A percentile compares a stretch with the other conserved stretches of the same genome.
Evolutionary conservation across 2,888 invertebrate genomes (phyloP).

Genomic region (Agonopterix subpropinquella): DNA sequence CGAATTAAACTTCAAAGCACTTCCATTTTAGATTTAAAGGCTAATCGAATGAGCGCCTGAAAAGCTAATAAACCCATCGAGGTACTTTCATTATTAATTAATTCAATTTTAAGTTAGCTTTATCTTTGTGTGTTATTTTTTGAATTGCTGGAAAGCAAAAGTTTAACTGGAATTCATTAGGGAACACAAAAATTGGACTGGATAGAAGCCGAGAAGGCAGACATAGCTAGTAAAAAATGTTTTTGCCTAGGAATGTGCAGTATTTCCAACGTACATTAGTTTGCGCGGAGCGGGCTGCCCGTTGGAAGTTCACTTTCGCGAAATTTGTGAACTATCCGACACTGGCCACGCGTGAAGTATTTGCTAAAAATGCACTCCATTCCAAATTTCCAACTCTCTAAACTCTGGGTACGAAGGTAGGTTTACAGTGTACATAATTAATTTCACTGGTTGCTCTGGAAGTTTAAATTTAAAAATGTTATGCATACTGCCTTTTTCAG

Average conservation of each 20-base stretch:
- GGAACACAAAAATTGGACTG: neutral
- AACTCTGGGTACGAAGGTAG: neutral
- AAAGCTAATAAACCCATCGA: too few relatives aligned
- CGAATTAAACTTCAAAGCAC: constrained; percentile 6
- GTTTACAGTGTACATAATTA: too few relatives aligned
- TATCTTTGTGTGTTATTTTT: too few relatives aligned
- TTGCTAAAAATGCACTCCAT: constrained; percentile 37
- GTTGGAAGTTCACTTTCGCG: constrained; percentile 29
- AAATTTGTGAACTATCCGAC: constrained; percentile 38
- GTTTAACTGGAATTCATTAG: too few relatives aligned
- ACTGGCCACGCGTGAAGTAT: constrained; percentile 37
- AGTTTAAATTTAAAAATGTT: too few relatives aligned
- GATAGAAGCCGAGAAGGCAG: neutral
- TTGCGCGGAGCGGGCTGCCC: constrained; percentile 14
- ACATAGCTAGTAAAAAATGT: constrained; percentile 21
- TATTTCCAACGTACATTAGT: constrained; percentile 30
- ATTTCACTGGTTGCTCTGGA: too few relatives aligned
- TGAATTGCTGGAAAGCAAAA: too few relatives aligned
- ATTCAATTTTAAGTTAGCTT: too few relatives aligned
- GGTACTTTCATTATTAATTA: too few relatives aligned
- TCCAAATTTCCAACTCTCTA: constrained; percentile 14
- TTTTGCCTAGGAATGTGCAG: constrained; percentile 31
- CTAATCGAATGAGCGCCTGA: too few relatives aligned
- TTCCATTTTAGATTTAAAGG: constrained; percentile 3
- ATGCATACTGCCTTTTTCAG: too few relatives aligned